Evolutionary conservation across 2,113 vertebrate genomes (phyloP).

Genomic region (Hypanus sabinus): DNA sequence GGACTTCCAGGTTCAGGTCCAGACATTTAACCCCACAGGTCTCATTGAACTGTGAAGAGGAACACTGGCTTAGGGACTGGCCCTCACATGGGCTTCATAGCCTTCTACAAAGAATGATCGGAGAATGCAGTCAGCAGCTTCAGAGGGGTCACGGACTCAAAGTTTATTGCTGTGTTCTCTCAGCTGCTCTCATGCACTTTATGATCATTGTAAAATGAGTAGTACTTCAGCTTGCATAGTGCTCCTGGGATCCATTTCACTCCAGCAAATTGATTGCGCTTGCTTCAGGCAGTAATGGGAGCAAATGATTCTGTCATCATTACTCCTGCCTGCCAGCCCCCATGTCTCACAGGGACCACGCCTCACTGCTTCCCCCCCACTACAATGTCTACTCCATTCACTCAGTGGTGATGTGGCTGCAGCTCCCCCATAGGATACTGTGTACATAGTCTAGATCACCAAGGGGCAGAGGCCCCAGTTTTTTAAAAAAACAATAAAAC

Average conservation of each 20-base stretch:
- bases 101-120: background rate
- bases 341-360: background rate
- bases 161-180: background rate
- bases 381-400: background rate
- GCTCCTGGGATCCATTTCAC: background rate
- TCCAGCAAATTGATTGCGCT: background rate
- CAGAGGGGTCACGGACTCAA: background rate
- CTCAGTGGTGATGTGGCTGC: background rate
- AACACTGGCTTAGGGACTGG: background rate
- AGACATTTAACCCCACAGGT: too few relatives aligned
- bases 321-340: background rate
- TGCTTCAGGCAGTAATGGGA: background rate
- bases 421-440: background rate
- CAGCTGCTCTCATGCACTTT: background rate
- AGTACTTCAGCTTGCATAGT: background rate
- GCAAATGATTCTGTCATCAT: background rate
- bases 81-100: background rate
- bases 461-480: background rate
- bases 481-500: background rate
- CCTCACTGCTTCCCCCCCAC: background rate
- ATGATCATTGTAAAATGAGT: background rate
- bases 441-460: too few relatives aligned
- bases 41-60: background rate
- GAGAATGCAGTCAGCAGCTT: background rate
- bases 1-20: too few relatives aligned